A percentile compares a stretch with the other conserved stretches of the same genome.
These are phyloP conservation scores for Ormia ochracea DNA, from an alignment of 2,888 invertebrate genomes.

Conservation along the genomic window DNA sequence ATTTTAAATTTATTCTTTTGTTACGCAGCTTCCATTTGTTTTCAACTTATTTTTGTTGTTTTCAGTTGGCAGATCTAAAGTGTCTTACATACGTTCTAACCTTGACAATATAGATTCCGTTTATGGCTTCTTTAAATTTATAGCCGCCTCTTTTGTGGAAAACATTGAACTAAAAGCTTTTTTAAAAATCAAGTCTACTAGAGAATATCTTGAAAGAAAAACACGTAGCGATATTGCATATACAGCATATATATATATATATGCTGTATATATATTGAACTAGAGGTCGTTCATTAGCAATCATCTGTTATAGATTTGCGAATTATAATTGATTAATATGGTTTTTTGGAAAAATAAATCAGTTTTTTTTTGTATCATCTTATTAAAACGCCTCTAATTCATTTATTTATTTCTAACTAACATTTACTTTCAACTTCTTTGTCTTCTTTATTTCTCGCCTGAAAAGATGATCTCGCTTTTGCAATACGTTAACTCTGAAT, in stretches of 20 bases:
- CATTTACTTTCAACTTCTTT: not conserved
- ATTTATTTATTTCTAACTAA: not conserved
- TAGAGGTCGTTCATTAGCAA: too few relatives aligned
- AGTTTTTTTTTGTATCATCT: too few relatives aligned
- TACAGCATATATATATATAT: too few relatives aligned
- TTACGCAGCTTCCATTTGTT: not conserved
- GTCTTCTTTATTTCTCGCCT: not conserved
- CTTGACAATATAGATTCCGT: not conserved
- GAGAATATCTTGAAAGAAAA: not conserved
- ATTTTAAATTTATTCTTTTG: not conserved
- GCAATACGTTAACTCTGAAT: constrained; percentile 7
- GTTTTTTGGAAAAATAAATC: too few relatives aligned
- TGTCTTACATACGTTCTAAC: not conserved
- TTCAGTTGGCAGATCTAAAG: not conserved
- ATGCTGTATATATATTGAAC: too few relatives aligned
- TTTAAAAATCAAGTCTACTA: not conserved
- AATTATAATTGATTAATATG: too few relatives aligned
- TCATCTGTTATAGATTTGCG: too few relatives aligned
- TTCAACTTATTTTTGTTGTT: not conserved
- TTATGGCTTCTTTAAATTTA: not conserved
- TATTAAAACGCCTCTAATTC: too few relatives aligned
- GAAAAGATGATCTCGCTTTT: not conserved
- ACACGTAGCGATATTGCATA: not conserved
- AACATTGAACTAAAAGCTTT: not conserved
- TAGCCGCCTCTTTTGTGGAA: not conserved